Percentiles rank a stretch among this genome's conserved stretches.
Evolutionary conservation across 2,113 vertebrate genomes (phyloP).

Genomic region (Tenrec ecaudatus): DNA sequence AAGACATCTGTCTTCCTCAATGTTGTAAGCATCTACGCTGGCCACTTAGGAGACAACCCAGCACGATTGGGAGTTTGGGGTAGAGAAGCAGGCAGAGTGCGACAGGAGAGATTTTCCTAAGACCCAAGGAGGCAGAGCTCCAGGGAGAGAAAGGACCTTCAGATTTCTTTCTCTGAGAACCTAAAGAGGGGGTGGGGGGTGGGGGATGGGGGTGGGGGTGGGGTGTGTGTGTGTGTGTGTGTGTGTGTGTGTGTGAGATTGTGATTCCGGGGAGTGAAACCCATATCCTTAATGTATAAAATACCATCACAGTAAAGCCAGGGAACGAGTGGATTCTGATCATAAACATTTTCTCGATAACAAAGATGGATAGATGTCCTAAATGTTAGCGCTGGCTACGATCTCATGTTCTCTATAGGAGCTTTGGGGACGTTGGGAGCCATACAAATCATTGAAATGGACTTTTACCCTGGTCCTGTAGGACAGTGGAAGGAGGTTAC

Average conservation of each 20-base stretch:
- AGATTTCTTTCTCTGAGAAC: neutral
- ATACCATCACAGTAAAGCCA: neutral
- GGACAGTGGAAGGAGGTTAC: neutral
- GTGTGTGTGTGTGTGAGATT: too few species aligned
- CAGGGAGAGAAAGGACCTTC: neutral
- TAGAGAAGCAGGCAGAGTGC: neutral
- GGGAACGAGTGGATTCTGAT: neutral
- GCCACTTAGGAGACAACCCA: neutral
- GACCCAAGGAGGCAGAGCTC: neutral
- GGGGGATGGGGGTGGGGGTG: too few species aligned
- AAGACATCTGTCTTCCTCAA: neutral
- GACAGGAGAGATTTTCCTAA: neutral
- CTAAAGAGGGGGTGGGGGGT: neutral
- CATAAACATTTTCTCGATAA: neutral
- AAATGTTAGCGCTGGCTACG: neutral
- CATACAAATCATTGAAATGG: neutral
- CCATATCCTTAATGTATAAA: neutral
- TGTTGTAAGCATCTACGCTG: neutral
- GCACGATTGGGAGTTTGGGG: neutral
- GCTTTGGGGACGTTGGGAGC: neutral
- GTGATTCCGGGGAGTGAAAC: neutral
- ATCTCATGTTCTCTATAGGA: neutral
- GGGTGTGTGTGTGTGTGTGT: neutral
- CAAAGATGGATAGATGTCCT: neutral
- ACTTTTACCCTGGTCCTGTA: slow-evolving; percentile 5